Conservation (phyloP, 2,797 vertebrate species). For the Glossophaga mutica region DNA sequence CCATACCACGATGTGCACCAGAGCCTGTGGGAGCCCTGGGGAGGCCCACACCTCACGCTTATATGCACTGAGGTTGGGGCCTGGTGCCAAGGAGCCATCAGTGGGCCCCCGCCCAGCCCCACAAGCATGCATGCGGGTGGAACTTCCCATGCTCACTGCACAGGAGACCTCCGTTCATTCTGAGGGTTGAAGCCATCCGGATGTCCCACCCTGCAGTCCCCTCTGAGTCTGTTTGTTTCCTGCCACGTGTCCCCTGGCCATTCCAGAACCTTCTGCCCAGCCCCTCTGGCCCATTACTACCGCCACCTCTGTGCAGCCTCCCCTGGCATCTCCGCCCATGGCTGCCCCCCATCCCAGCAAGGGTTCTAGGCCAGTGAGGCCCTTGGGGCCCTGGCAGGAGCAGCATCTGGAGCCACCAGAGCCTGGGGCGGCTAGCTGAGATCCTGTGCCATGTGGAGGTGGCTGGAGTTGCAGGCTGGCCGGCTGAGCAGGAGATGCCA, state of each 20-base stretch:
- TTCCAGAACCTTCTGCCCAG: not conserved
- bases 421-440: not conserved
- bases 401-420: fast-evolving
- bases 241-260: not conserved
- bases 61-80: not conserved
- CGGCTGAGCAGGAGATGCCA: not conserved
- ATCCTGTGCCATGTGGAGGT: not conserved
- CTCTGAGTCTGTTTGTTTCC: not conserved
- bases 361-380: not conserved
- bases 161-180: fast-evolving
- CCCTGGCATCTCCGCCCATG: not conserved
- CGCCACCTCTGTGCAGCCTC: not conserved
- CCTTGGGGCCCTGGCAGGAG: fast-evolving
- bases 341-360: not conserved
- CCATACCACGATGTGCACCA: fast-evolving
- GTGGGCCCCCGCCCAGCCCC: not conserved
- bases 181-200: not conserved
- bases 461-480: not conserved
- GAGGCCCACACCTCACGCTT: not conserved
- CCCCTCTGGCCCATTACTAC: fast-evolving
- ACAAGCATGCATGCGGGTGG: fast-evolving
- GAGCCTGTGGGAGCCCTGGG: not conserved
- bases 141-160: fast-evolving
- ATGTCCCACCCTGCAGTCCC: not conserved
- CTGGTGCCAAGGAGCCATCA: fast-evolving